Base-by-base conservation (phyloP, 2,797 vertebrate species). In the Cirrhinus molitorella region DNA sequence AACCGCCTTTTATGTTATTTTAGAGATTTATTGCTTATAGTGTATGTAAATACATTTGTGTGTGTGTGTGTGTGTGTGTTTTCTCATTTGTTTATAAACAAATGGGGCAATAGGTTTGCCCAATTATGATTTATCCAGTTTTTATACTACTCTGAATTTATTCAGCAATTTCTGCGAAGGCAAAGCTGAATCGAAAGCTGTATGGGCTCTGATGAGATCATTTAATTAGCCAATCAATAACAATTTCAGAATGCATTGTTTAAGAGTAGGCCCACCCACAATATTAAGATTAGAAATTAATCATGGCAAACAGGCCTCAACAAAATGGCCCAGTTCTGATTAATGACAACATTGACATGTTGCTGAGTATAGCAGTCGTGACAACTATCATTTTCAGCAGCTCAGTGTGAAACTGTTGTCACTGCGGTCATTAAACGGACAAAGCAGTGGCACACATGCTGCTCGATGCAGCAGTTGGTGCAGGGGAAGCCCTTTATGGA, bases 401-500 rank as follows among this genome's bases (percentile, higher is more conserved):
- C 66, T 61, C 43, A 43, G 6, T 65, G 37, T 79, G 47, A 61
- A 84, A 59, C 75, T 59, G 51, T 49, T 71, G 70, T 40, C 72
- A 47, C 43, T 84, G 43, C 17, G 37, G 49, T 65, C 79, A 81
- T 66, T 77, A 47, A 57, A 43, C 5, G 43, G 59, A 63, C 79
- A 53, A 76, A 80, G 43, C 77, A 45, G 23, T 47, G 40, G 61
- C 28, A 45, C n/a, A 34, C 21, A 70, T 70, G 61, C 78, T 37
- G 59, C 68, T 59, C 53, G 43, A 63, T 79, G 51, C 70, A 80
- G 43, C 45, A 37, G 61, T 37, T 40, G 28, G 47, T 63, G 23
- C 77, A 73, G 67, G 21, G 59, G 51, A 65, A 57, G 43, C 7
- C 79, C 80, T 49, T 75, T 49, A 67, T 61, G 79, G 31, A 45